Conservation (phyloP, 2,113 vertebrate genomes). For the Buteo buteo region DNA sequence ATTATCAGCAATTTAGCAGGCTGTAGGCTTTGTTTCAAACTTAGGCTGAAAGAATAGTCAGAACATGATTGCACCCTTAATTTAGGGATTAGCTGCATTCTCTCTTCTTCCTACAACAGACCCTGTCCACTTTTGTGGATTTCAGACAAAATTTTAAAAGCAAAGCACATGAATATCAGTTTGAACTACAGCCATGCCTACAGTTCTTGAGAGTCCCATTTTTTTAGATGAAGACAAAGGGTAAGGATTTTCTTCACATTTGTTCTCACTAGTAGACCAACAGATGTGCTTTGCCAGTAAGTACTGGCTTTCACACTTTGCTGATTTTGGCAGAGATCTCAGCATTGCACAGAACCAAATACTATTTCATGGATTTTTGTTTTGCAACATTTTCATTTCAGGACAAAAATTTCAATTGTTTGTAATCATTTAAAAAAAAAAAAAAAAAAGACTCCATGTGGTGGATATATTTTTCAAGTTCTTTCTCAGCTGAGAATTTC, state of each 20-base stretch:
- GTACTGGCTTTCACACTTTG: background rate
- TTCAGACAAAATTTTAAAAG: background rate
- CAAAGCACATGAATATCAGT: background rate
- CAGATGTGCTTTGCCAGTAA: background rate
- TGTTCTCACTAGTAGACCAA: background rate
- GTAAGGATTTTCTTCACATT: background rate
- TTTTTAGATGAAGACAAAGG: background rate
- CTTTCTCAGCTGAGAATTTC: background rate
- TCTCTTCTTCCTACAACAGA: background rate
- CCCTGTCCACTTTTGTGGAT: background rate
- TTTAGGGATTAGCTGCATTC: background rate
- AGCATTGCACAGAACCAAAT: background rate
- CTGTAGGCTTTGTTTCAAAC: constrained; percentile 8
- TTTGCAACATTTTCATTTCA: background rate
- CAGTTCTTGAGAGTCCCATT: background rate
- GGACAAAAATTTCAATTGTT: background rate
- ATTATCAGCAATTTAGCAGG: background rate
- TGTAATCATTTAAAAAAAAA: background rate
- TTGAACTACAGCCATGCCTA: background rate
- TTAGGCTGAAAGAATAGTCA: background rate
- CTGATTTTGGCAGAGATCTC: background rate
- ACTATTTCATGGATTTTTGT: background rate
- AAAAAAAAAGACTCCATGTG: background rate
- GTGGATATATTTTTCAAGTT: background rate
- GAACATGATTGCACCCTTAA: background rate